Evolutionary conservation across 2,797 vertebrate species (phyloP).

Genomic region (Pampus argenteus): DNA sequence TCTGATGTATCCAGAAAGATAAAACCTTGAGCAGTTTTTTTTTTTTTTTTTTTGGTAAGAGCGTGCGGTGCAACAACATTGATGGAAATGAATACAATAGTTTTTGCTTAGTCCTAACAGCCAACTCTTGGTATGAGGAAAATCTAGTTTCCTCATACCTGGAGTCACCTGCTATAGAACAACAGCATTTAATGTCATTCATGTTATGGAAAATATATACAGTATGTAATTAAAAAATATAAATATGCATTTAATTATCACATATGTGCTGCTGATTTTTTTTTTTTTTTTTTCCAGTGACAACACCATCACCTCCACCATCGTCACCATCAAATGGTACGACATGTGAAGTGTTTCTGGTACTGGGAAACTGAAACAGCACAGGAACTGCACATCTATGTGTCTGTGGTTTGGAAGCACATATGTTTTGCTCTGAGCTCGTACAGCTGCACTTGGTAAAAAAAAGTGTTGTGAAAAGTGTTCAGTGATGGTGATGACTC

Average conservation of each 20-base stretch:
- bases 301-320: not conserved
- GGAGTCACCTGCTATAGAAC: too few species aligned
- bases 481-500: not conserved
- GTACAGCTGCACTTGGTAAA: not conserved
- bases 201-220: too few species aligned
- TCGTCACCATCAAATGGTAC: not conserved
- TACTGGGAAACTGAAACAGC: not conserved
- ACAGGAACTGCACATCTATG: too few species aligned
- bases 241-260: too few species aligned
- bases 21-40: too few species aligned
- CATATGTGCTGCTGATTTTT: not conserved
- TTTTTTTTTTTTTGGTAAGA: not conserved
- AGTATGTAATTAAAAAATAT: not conserved
- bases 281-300: not conserved
- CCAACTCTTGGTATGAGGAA: not conserved
- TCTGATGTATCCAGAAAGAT: not conserved
- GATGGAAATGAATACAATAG: not conserved
- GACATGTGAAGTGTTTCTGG: not conserved
- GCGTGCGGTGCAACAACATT: not conserved
- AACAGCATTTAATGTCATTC: too few species aligned
- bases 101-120: not conserved
- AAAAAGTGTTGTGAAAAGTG: not conserved
- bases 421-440: not conserved
- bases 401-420: not conserved
- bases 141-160: not conserved